Conservation (phyloP, 1,140 invertebrate species). For the Leptopilina boulardi region DNA sequence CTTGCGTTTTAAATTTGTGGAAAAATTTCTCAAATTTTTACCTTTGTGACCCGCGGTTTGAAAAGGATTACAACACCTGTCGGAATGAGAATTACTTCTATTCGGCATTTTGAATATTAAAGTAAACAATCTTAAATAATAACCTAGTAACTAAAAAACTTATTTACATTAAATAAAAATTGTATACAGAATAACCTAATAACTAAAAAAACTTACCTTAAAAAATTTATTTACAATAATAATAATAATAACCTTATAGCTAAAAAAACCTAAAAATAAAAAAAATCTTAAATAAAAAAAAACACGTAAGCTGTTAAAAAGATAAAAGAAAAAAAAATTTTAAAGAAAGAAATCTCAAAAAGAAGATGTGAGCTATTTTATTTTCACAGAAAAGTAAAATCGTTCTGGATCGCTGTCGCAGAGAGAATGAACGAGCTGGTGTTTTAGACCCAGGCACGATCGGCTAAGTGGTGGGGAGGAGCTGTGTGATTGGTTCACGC, state of each 20-base stretch:
- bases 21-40: background rate
- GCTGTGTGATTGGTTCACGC: too few species aligned
- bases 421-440: background rate
- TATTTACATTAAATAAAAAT: too few species aligned
- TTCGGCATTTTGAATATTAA: background rate
- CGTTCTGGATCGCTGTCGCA: background rate
- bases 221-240: too few species aligned
- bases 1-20: background rate
- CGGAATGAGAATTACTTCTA: background rate
- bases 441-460: too few species aligned
- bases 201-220: background rate
- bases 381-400: background rate
- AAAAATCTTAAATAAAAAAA: background rate
- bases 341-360: background rate
- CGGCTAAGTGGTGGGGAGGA: too few species aligned
- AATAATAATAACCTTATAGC: background rate
- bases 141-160: too few species aligned
- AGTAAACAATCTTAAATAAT: background rate
- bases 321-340: background rate
- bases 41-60: background rate
- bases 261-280: background rate
- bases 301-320: too few species aligned
- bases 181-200: background rate
- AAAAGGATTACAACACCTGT: background rate
- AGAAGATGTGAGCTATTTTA: background rate